A percentile compares a stretch with the other conserved stretches of the same genome.
These are phyloP conservation scores for Pseudopodoces humilis DNA, from an alignment of 2,113 vertebrate genomes.

Conservation along the genomic window DNA sequence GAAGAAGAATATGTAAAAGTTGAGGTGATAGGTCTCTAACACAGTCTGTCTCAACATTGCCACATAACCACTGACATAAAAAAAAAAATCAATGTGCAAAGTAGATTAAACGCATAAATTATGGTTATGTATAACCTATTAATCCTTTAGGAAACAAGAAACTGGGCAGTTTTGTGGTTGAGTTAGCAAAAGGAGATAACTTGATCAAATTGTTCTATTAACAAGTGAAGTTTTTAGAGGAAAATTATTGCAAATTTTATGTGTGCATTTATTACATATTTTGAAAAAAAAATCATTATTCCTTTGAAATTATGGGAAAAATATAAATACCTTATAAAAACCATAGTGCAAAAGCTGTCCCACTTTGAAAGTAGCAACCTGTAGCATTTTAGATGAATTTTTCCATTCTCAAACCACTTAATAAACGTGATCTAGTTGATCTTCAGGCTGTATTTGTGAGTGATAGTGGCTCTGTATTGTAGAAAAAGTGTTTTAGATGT, in stretches of 20 bases:
- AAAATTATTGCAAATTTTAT: background rate
- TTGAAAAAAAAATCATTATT: background rate
- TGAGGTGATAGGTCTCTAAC: background rate
- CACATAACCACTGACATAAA: background rate
- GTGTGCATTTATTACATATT: background rate
- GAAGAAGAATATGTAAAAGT: background rate
- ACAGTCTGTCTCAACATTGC: background rate
- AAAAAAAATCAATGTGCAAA: background rate
- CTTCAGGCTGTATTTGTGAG: background rate
- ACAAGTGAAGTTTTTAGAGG: background rate
- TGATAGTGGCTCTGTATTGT: background rate
- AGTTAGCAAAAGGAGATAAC: background rate
- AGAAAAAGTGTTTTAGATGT: background rate
- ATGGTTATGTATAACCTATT: background rate
- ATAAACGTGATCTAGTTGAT: background rate
- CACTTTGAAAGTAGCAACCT: background rate
- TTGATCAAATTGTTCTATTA: background rate
- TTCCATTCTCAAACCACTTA: background rate
- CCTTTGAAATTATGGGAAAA: background rate
- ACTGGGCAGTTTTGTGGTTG: background rate
- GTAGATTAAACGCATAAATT: conserved; percentile 6
- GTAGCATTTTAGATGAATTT: background rate
- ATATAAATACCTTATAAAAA: background rate
- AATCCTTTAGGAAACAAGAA: background rate
- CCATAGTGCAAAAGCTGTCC: background rate